phyloP scores from a whole-genome alignment of 2,797 vertebrate species.

The Coregonus ussuriensis region DNA sequence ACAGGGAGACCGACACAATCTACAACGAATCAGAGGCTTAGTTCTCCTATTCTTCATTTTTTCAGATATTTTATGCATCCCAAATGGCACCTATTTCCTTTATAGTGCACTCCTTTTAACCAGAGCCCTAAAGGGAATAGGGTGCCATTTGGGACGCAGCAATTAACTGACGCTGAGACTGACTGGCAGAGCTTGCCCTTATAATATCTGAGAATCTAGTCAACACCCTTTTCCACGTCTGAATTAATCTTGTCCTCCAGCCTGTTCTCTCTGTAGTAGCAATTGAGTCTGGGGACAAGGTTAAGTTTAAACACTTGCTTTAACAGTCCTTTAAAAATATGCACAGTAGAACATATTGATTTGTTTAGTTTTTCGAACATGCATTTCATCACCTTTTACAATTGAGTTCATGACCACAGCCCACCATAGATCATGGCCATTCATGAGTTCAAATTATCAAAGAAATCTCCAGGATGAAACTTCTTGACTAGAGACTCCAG shows the following conservation, averaged over 20 bases:
- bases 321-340: background rate
- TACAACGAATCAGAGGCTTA: background rate
- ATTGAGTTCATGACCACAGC: background rate
- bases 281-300: background rate
- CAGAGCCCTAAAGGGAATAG: background rate
- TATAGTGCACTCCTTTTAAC: background rate
- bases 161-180: background rate
- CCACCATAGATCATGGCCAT: background rate
- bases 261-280: background rate
- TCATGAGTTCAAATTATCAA: background rate
- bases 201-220: conserved; percentile 1
- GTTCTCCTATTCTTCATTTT: background rate
- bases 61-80: background rate
- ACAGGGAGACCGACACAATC: background rate
- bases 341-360: background rate
- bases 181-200: background rate
- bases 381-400: background rate
- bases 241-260: background rate
- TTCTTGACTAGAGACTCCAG: background rate
- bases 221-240: background rate
- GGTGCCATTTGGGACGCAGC: background rate
- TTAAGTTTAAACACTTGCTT: background rate
- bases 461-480: background rate
- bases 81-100: background rate
- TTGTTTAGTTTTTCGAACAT: background rate